Conservation (phyloP, 2,888 invertebrate species). For the Dryadula phaetusa region DNA sequence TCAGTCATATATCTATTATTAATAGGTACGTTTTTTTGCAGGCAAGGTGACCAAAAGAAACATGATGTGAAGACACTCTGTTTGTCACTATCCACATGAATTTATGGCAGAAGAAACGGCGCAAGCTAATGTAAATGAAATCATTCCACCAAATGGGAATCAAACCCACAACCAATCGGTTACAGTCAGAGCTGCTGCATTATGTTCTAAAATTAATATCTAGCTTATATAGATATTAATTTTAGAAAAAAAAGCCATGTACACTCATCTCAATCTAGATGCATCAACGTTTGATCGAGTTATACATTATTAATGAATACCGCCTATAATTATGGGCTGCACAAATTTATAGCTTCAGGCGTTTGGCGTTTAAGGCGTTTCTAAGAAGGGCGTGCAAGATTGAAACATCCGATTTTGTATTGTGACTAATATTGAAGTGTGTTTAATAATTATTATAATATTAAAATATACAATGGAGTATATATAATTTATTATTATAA, state of each 20-base stretch:
- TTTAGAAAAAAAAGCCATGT: slow-evolving; percentile 45
- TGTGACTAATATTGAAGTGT: slow-evolving; percentile 30
- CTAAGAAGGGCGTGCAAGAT: slow-evolving; percentile 50
- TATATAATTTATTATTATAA: background rate
- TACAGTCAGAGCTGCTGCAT: no score
- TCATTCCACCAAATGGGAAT: no score
- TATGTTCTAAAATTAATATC: no score
- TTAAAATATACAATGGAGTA: background rate
- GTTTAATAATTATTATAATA: slow-evolving; percentile 4
- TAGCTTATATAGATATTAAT: background rate
- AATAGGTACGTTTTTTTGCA: no score
- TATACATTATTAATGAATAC: slow-evolving; percentile 82
- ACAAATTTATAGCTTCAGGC: slow-evolving; percentile 66
- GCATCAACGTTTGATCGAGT: slow-evolving; percentile 73
- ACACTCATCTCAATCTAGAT: slow-evolving; percentile 47
- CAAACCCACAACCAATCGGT: no score
- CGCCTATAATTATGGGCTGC: slow-evolving; percentile 75
- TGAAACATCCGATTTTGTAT: slow-evolving; percentile 51
- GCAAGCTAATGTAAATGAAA: no score
- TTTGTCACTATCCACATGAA: no score
- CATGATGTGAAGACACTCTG: no score
- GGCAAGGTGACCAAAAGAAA: no score
- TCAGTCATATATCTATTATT: no score
- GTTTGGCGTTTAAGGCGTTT: slow-evolving; percentile 51
- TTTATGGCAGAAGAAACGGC: no score